Percentiles rank a stretch among this genome's conserved stretches.
Evolutionary conservation across 2,797 vertebrate species (phyloP).

Genomic region (Scleropages formosus): DNA sequence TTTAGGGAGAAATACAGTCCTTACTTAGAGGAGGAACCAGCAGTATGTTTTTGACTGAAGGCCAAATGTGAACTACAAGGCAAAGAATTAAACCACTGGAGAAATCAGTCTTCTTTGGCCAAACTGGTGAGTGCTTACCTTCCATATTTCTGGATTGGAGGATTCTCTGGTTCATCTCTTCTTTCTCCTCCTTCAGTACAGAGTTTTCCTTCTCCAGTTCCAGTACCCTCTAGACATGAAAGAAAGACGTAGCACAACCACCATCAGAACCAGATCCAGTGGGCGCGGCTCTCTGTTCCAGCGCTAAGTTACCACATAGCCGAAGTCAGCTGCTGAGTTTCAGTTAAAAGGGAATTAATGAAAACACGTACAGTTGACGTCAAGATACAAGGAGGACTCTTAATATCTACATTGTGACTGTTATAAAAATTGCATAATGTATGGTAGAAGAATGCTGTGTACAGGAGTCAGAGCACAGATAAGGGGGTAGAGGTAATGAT

Average conservation of each 20-base stretch:
- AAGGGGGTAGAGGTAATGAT: too few species aligned
- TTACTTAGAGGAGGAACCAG: constrained; percentile 23
- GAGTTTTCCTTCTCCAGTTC: constrained; percentile 84
- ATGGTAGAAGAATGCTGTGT: too few species aligned
- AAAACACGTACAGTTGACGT: too few species aligned
- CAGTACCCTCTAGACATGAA: constrained; percentile 70
- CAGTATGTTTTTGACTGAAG: background rate
- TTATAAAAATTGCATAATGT: too few species aligned
- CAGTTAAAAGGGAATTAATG: background rate
- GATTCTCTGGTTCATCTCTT: constrained; percentile 80
- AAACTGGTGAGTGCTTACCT: constrained; percentile 63
- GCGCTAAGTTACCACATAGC: background rate
- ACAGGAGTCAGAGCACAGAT: too few species aligned
- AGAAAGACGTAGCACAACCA: constrained; percentile 17
- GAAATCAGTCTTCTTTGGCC: background rate
- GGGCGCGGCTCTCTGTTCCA: too few species aligned
- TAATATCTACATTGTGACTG: too few species aligned
- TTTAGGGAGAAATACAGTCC: constrained; percentile 36
- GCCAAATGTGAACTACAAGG: background rate
- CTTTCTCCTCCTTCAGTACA: constrained; percentile 85
- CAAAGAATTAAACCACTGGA: background rate
- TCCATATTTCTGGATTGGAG: constrained; percentile 55
- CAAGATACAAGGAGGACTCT: too few species aligned
- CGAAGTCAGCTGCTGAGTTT: background rate
- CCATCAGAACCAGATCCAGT: background rate